These are phyloP conservation scores for Ormyrus thymus DNA, from an alignment of 2,888 invertebrate species.

Conservation along the genomic window DNA sequence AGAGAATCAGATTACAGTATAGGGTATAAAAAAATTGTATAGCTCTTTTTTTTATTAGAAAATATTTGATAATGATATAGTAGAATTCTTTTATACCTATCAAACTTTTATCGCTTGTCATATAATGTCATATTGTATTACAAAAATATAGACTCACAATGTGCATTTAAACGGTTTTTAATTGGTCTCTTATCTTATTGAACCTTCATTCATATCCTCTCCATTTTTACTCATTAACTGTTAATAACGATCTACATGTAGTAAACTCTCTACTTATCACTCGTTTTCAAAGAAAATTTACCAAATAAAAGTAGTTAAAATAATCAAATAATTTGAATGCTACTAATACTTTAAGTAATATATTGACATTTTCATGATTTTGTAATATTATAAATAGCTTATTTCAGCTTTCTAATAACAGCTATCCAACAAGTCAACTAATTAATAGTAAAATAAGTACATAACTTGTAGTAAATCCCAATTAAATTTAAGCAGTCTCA, in stretches of 20 bases:
- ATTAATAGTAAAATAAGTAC: too few species aligned
- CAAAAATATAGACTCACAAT: conserved; percentile 53
- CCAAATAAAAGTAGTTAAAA: too few species aligned
- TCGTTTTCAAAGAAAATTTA: too few species aligned
- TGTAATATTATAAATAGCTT: too few species aligned
- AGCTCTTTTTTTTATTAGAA: conserved; percentile 37
- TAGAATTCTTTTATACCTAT: conserved; percentile 54
- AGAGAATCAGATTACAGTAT: conserved; percentile 25
- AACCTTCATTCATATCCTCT: background rate
- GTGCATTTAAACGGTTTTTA: conserved; percentile 53
- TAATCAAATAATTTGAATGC: too few species aligned
- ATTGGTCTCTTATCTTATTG: conserved; percentile 41
- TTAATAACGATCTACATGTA: conserved; percentile 11
- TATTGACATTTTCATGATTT: too few species aligned
- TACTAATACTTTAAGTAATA: too few species aligned
- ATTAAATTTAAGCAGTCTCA: too few species aligned
- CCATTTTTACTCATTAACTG: background rate
- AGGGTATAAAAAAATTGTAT: conserved; percentile 15
- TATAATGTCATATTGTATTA: conserved; percentile 51
- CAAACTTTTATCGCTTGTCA: conserved; percentile 49
- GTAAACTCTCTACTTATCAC: too few species aligned
- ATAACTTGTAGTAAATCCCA: too few species aligned
- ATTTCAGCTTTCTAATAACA: too few species aligned
- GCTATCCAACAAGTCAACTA: too few species aligned
- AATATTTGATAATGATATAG: conserved; percentile 48